Conservation (phyloP, 2,113 vertebrate species). For the Axis porcinus region DNA sequence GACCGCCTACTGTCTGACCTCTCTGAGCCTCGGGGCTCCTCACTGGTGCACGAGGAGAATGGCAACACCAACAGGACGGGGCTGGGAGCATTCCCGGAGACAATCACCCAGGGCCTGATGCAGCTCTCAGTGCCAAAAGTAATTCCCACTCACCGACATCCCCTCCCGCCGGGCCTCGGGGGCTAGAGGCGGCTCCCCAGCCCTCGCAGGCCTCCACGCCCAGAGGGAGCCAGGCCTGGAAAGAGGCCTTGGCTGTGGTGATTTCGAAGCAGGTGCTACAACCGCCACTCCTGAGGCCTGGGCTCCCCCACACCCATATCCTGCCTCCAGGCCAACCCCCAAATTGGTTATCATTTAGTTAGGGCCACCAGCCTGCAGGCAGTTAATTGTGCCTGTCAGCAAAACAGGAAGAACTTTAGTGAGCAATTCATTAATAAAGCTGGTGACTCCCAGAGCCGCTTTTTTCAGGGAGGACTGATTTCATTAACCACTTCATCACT, state of each 20-base stretch:
- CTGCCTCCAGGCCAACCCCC: not conserved
- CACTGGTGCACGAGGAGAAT: not conserved
- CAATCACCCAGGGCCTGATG: not conserved
- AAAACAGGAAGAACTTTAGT: not conserved
- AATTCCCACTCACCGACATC: not conserved
- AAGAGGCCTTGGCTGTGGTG: not conserved
- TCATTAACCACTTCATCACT: not conserved
- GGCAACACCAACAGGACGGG: not conserved
- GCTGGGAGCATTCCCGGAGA: not conserved
- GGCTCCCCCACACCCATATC: not conserved
- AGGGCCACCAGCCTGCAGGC: not conserved
- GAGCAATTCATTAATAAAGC: slow-evolving; percentile 33
- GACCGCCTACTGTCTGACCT: no score
- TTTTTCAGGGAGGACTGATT: not conserved
- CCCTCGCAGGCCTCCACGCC: not conserved
- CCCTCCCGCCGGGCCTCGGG: not conserved
- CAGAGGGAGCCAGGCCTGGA: not conserved
- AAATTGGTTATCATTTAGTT: not conserved
- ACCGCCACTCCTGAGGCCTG: not conserved
- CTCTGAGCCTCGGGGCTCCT: not conserved
- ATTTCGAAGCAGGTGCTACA: not conserved
- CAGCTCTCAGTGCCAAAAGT: not conserved
- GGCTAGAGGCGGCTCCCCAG: not conserved
- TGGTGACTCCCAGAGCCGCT: not conserved
- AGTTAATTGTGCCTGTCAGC: not conserved